phyloP scores from a whole-genome alignment of 2,113 vertebrate genomes.

The Channa argus region DNA sequence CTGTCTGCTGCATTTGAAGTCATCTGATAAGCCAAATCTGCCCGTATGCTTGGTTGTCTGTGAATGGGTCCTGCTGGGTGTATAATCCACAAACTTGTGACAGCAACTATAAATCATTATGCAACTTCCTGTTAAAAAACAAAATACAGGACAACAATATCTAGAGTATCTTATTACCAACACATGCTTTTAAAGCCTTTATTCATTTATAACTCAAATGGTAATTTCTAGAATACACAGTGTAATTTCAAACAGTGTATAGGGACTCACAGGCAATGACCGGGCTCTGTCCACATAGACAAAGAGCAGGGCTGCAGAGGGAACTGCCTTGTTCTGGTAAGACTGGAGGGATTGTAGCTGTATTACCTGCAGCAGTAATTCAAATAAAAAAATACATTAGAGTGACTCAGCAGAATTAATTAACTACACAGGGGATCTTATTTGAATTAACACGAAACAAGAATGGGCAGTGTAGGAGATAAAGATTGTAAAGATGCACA shows the following conservation, averaged over 20 bases:
- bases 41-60: too few relatives aligned
- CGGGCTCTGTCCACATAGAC: conserved; percentile 87
- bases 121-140: too few relatives aligned
- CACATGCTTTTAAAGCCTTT: too few relatives aligned
- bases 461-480: not conserved
- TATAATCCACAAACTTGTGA: too few relatives aligned
- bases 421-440: not conserved
- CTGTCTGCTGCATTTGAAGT: too few relatives aligned
- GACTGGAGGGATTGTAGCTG: conserved; percentile 83
- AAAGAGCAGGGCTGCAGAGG: conserved; percentile 87
- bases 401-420: conserved; percentile 44
- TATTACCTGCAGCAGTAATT: conserved; percentile 80
- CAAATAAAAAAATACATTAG: conserved; percentile 33
- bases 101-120: too few relatives aligned
- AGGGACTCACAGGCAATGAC: conserved; percentile 85
- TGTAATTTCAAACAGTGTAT: too few relatives aligned
- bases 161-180: not conserved
- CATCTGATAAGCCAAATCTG: too few relatives aligned
- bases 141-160: conserved; percentile 1
- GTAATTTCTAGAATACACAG: too few relatives aligned
- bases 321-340: conserved; percentile 84
- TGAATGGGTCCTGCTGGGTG: too few relatives aligned
- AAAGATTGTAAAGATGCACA: not conserved
- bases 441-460: not conserved
- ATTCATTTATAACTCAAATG: too few relatives aligned